Evolutionary conservation across 2,888 invertebrate genomes (phyloP).

Genomic region (Stegophylla sp.): DNA sequence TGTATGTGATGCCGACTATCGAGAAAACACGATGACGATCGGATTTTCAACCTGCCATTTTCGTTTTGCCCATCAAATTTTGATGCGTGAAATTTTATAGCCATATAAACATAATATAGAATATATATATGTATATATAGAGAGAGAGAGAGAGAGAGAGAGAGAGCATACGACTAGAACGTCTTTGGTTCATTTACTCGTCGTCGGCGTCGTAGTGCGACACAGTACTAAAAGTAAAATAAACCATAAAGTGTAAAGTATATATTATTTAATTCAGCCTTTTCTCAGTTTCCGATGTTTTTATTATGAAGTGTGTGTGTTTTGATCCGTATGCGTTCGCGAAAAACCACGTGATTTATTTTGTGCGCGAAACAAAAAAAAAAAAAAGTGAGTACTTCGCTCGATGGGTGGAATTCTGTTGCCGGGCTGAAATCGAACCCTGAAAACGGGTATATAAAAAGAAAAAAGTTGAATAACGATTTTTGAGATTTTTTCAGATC

Average conservation of each 20-base stretch:
- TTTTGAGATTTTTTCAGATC: too few relatives aligned
- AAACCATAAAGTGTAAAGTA: conserved; percentile 4
- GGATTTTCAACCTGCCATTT: too few relatives aligned
- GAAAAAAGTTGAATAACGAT: too few relatives aligned
- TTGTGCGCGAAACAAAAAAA: too few relatives aligned
- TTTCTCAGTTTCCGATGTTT: conserved; percentile 9
- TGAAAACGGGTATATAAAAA: too few relatives aligned
- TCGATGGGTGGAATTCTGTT: too few relatives aligned
- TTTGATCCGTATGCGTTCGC: not conserved
- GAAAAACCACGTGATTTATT: not conserved
- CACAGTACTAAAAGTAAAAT: not conserved
- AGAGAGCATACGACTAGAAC: not conserved
- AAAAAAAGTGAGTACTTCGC: too few relatives aligned
- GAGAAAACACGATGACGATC: too few relatives aligned
- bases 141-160: too few relatives aligned
- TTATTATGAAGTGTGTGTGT: not conserved
- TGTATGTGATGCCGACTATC: not conserved
- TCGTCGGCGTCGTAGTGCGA: not conserved
- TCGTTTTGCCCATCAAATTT: not conserved
- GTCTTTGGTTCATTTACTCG: too few relatives aligned
- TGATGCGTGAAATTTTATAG: conserved; percentile 15
- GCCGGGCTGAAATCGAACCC: too few relatives aligned
- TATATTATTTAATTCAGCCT: not conserved
- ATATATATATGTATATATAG: too few relatives aligned
- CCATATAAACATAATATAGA: not conserved